Evolutionary conservation across 2,888 invertebrate genomes (phyloP), one percentile per base, ranked within the genome.

Genomic region (Celastrina argiolus): DNA sequence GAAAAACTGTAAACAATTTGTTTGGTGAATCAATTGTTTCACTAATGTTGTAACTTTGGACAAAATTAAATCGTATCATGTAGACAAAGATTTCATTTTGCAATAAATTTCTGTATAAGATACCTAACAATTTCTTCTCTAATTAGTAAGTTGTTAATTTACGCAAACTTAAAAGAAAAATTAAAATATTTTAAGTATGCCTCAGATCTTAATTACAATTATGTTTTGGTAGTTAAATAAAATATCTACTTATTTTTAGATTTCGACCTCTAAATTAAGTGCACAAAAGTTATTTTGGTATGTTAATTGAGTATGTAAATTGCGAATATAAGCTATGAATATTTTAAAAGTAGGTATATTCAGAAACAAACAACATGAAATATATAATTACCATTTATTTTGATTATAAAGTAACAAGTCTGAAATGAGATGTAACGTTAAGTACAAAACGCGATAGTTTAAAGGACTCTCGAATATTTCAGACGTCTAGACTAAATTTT

Each of bases 401-500:
- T 61, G 22, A 36, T 34, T 61, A 18, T 3, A 34, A 36, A 16
- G 6, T 36, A 31, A 61, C 34, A 51, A 12, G 51, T 39, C 36
- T 61, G 14, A 6, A 39, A 36, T 8, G 14, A 51, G 51, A 51
- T 14, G 26, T 51, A 51, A 51, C 14, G 51, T 22, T 10, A 22
- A 26, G 12, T 51, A 22, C 22, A 8, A 51, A 59, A 36, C 58
- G 31, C 31, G 31, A 59, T 34, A 61, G 39, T 61, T 39, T 36
- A 39, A 39, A 61, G 61, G 26, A 39, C 36, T 58, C 58, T 58
- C 71, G 74, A 76, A 78, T 76, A 74, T 75, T 77, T 73, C 74
- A 78, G 78, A 84, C 83, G 88, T 88, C 88, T 87, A 85, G 87
- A 87, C 86, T 75, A 76, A 76, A 76, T 76, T 78, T 76, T 77